These are phyloP conservation scores for Drosophila cardini DNA, from an alignment of 1,140 invertebrate species.

Conservation along the genomic window DNA sequence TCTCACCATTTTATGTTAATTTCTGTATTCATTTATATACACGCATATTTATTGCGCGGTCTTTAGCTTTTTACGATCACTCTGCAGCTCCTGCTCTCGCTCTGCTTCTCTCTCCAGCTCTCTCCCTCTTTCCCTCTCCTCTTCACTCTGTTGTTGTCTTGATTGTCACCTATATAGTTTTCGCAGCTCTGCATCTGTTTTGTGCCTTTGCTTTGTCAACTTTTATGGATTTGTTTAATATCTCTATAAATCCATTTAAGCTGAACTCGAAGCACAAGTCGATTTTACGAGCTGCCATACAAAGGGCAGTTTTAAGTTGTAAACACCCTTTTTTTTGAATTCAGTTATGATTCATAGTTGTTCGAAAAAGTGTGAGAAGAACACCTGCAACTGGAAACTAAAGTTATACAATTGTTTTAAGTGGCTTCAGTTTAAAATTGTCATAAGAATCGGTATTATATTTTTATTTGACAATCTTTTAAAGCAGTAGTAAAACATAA, in stretches of 20 bases:
- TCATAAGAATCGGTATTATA: too few species aligned
- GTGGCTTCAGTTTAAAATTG: too few species aligned
- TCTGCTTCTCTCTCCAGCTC: too few species aligned
- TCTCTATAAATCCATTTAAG: constrained; percentile 68
- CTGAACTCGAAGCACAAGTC: constrained; percentile 31
- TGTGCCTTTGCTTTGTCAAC: constrained; percentile 26
- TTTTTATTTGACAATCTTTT: too few species aligned
- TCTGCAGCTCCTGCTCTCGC: constrained; percentile 2
- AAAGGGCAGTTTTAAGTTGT: constrained; percentile 27
- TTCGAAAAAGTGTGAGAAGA: constrained; percentile 18
- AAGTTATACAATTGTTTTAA: neutral
- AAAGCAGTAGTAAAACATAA: too few species aligned
- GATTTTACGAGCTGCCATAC: constrained; percentile 56
- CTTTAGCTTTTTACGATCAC: constrained; percentile 68
- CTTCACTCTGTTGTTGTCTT: constrained; percentile 24
- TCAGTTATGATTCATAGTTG: constrained; percentile 59
- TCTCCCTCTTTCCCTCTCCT: too few species aligned
- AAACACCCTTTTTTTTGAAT: constrained; percentile 10
- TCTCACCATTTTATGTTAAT: constrained; percentile 73
- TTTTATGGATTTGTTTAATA: constrained; percentile 65
- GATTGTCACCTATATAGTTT: constrained; percentile 70
- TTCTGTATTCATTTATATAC: constrained; percentile 54
- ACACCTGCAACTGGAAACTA: constrained; percentile 52
- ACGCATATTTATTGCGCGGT: constrained; percentile 61
- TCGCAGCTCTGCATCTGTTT: constrained; percentile 24